phyloP scores from a whole-genome alignment of 2,797 vertebrate genomes.

The Champsocephalus gunnari region DNA sequence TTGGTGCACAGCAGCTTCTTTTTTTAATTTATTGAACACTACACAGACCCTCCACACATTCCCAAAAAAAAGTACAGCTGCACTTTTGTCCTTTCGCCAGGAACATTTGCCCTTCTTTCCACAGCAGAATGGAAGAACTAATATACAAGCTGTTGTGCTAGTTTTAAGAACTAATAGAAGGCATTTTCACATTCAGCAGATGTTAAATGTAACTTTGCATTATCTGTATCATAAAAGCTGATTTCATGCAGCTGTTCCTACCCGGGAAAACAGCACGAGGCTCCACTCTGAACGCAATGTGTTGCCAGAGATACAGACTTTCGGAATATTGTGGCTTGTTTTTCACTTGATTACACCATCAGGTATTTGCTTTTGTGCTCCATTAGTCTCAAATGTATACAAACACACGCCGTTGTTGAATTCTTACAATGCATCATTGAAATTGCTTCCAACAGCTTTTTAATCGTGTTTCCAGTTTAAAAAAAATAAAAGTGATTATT shows the following conservation, averaged over 20 bases:
- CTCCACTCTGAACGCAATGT: constrained; percentile 13
- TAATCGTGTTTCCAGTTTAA: not conserved
- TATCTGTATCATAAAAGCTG: constrained; percentile 42
- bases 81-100: constrained; percentile 9
- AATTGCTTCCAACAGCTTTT: not conserved
- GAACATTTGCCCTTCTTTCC: constrained; percentile 12
- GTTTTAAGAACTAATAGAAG: constrained; percentile 12
- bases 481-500: constrained; percentile 33
- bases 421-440: not conserved
- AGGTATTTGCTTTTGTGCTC: constrained; percentile 34
- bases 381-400: constrained; percentile 29
- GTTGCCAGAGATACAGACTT: constrained; percentile 26
- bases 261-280: constrained; percentile 23
- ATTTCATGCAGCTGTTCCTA: constrained; percentile 44
- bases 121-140: not conserved
- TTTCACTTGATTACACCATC: constrained; percentile 33
- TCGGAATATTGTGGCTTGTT: constrained; percentile 35
- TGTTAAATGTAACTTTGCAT: constrained; percentile 25
- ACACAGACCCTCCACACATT: constrained; percentile 9
- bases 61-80: not conserved
- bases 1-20: not conserved
- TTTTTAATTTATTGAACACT: constrained; percentile 44
- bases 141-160: not conserved
- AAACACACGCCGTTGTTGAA: constrained; percentile 11
- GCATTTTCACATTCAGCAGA: not conserved